Evolutionary conservation across 1,140 invertebrate genomes (phyloP).

Genomic region (Steinernema feltiae): DNA sequence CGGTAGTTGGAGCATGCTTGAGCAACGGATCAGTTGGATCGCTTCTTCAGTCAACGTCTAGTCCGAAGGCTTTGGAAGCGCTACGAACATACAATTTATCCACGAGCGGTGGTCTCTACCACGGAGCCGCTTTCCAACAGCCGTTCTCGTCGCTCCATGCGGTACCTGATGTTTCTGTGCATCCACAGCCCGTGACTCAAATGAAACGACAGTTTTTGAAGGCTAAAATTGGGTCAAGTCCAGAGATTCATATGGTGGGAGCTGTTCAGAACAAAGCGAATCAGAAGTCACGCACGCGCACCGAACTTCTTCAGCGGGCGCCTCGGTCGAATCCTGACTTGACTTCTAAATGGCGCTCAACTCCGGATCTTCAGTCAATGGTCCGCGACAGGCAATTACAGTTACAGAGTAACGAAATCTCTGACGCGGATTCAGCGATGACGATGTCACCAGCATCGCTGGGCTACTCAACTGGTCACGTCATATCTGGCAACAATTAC

Average conservation of each 20-base stretch:
- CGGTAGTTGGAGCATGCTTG: conserved; percentile 17
- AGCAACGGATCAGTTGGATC: conserved; percentile 19
- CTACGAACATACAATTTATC: not conserved
- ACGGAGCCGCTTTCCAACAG: not conserved
- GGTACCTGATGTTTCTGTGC: conserved; percentile 17
- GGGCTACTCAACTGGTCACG: conserved; percentile 13
- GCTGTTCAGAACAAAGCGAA: conserved; percentile 21
- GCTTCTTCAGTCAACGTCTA: conserved; percentile 15
- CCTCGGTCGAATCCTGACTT: conserved; percentile 25
- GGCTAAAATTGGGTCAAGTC: conserved; percentile 45
- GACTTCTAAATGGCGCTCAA: conserved; percentile 33
- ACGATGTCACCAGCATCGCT: not conserved
- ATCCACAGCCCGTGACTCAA: conserved; percentile 33
- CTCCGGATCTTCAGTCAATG: conserved; percentile 36
- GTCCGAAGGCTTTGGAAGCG: conserved; percentile 19
- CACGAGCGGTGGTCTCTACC: not conserved
- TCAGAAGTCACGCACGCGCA: conserved; percentile 31
- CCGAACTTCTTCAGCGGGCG: conserved; percentile 7
- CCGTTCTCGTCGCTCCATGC: conserved; percentile 27
- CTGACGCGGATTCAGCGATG: not conserved
- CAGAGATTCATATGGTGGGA: conserved; percentile 46
- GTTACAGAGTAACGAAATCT: conserved; percentile 9
- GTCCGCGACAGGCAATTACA: not conserved
- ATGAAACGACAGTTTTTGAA: conserved; percentile 30
- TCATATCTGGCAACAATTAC: conserved; percentile 24